These are phyloP conservation scores for Triplophysa bombifrons DNA, from an alignment of 2,797 vertebrate species.

Conservation along the genomic window DNA sequence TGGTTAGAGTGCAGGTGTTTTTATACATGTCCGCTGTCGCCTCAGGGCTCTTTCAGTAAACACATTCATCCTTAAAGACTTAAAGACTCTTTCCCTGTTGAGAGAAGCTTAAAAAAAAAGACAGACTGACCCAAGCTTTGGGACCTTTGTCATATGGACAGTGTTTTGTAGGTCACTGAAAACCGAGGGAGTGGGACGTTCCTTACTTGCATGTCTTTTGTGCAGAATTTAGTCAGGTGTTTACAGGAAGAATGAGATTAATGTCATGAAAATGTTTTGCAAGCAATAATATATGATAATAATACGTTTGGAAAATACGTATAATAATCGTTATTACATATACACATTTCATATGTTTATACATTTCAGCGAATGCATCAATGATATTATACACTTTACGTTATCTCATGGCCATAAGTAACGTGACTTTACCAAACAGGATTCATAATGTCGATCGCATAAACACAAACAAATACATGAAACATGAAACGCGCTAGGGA, in stretches of 20 bases:
- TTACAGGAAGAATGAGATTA: background rate
- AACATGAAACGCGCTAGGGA: no score
- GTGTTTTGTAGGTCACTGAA: constrained; percentile 43
- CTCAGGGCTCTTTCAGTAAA: constrained; percentile 43
- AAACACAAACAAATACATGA: no score
- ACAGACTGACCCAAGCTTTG: constrained; percentile 42
- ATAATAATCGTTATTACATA: no score
- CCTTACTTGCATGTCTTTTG: background rate
- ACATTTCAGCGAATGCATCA: no score
- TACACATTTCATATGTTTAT: no score
- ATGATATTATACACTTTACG: no score
- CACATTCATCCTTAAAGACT: constrained; percentile 26
- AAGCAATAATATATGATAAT: background rate
- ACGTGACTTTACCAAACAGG: no score
- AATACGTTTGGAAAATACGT: background rate
- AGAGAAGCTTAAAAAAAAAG: constrained; percentile 30
- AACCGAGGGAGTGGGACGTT: background rate
- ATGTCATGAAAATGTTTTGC: background rate
- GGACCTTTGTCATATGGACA: constrained; percentile 29
- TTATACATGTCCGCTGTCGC: constrained; percentile 42
- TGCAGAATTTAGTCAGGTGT: background rate
- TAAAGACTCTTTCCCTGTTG: constrained; percentile 53
- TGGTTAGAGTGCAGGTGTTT: constrained; percentile 44
- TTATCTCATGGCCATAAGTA: no score
- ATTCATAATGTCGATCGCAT: no score